Percentiles rank a stretch among this genome's conserved stretches.
Evolutionary conservation across 92 coral and sea anemone genomes (phyloP).

Genomic region (Epizoanthus stellaris): DNA sequence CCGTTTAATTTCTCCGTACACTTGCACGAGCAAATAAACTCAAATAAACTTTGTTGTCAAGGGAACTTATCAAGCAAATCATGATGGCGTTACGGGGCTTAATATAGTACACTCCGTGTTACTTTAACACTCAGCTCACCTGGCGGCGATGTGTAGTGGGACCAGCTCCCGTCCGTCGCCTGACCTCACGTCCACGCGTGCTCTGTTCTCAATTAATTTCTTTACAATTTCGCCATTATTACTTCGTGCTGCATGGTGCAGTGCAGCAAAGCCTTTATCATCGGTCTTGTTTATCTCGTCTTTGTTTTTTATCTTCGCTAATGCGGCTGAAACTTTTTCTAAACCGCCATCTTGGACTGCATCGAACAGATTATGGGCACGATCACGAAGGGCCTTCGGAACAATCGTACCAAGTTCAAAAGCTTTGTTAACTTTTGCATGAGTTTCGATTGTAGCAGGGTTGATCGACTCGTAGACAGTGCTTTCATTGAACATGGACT

Average conservation of each 20-base stretch:
- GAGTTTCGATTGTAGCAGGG: conserved; percentile 7
- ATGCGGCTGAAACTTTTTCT: conserved; percentile 8
- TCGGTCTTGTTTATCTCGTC: conserved; percentile 55
- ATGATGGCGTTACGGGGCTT: too few species aligned
- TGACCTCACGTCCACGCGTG: conserved; percentile 61
- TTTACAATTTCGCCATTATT: conserved; percentile 62
- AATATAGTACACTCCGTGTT: not conserved
- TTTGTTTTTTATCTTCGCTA: conserved; percentile 29
- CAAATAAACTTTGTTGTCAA: too few species aligned
- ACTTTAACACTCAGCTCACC: conserved; percentile 39
- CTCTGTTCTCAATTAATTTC: conserved; percentile 61
- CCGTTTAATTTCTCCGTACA: too few species aligned
- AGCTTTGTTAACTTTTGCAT: conserved; percentile 26
- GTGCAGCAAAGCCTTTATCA: conserved; percentile 66
- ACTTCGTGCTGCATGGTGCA: conserved; percentile 71
- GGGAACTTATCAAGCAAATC: too few species aligned
- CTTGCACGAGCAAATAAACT: too few species aligned
- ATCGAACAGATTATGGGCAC: conserved; percentile 3
- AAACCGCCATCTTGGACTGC: conserved; percentile 17
- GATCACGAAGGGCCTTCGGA: not conserved
- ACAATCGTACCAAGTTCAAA: conserved; percentile 11
- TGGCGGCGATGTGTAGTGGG: conserved; percentile 80
- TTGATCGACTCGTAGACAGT: conserved; percentile 20
- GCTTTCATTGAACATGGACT: not conserved
- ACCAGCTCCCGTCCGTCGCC: conserved; percentile 53